These are phyloP conservation scores for Melinopterus prodromus DNA, from an alignment of 2,888 invertebrate genomes.

Conservation along the genomic window DNA sequence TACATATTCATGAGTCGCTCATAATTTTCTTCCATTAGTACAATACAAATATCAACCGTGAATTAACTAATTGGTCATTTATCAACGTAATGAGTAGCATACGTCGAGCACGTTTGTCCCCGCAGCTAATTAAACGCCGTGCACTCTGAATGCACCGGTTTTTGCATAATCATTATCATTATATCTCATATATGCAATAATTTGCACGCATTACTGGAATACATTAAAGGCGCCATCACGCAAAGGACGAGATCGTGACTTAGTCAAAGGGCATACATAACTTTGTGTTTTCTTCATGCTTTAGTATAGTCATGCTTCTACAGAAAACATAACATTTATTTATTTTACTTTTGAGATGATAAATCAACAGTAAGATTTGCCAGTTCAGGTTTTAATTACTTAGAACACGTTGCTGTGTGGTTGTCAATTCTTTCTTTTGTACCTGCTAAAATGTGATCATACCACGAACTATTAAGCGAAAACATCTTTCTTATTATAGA, in stretches of 20 bases:
- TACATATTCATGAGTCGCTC: neutral
- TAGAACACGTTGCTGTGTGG: no score
- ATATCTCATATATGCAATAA: slow-evolving; percentile 4
- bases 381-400: no score
- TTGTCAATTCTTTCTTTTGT: no score
- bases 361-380: no score
- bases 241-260: neutral
- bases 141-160: neutral
- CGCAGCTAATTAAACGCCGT: neutral
- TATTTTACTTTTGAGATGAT: no score
- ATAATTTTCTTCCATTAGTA: slow-evolving; percentile 4
- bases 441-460: no score
- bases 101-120: neutral
- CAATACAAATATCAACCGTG: neutral
- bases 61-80: neutral
- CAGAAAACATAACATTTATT: no score
- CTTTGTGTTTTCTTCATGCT: no score
- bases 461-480: no score
- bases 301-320: no score
- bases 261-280: no score
- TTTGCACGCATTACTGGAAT: neutral
- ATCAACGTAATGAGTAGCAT: neutral
- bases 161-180: slow-evolving; percentile 4
- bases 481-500: no score
- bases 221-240: neutral